Conservation (phyloP, 2,797 vertebrate genomes). For the Sebastes alutus region DNA sequence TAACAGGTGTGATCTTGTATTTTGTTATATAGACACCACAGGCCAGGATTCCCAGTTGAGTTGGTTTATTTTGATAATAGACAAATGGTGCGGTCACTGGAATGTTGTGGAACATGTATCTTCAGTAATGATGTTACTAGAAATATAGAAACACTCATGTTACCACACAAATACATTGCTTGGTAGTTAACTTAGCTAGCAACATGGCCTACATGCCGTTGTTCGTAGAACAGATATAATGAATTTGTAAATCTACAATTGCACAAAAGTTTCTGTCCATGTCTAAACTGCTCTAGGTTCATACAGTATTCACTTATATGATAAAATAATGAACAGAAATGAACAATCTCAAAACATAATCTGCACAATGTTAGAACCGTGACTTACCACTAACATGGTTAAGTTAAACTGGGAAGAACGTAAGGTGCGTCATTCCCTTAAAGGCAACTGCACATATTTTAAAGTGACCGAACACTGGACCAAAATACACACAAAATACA, state of each 20-base stretch:
- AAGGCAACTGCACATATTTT: too few relatives aligned
- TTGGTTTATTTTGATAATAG: too few relatives aligned
- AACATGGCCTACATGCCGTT: background rate
- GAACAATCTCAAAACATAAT: background rate
- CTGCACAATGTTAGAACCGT: background rate
- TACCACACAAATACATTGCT: background rate
- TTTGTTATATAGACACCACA: background rate
- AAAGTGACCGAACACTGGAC: too few relatives aligned
- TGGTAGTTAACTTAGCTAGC: background rate
- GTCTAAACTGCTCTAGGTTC: background rate
- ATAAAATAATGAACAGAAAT: background rate
- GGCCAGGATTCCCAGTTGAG: too few relatives aligned
- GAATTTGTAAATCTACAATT: background rate
- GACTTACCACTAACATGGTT: too few relatives aligned
- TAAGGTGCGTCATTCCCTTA: too few relatives aligned
- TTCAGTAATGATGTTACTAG: too few relatives aligned
- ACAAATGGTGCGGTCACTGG: too few relatives aligned
- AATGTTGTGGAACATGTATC: too few relatives aligned
- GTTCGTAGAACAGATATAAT: background rate
- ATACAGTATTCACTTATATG: background rate
- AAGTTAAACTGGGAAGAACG: too few relatives aligned
- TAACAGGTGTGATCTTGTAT: background rate
- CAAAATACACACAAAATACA: too few relatives aligned
- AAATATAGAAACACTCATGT: background rate
- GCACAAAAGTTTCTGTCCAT: background rate